Conservation (phyloP, 2,113 vertebrate species). For the Gadus chalcogrammus region DNA sequence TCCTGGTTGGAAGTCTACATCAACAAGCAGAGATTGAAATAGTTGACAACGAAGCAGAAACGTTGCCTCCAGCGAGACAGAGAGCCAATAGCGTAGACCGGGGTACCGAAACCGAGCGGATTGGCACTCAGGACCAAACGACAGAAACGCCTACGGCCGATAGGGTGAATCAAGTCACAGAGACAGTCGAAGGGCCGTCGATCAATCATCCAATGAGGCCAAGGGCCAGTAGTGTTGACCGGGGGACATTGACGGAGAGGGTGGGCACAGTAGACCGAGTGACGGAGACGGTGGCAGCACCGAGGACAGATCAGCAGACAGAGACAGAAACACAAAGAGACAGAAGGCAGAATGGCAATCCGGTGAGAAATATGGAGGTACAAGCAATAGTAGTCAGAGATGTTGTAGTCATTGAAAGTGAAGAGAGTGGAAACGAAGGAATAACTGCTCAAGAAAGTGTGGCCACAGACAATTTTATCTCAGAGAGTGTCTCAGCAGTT, state of each 20-base stretch:
- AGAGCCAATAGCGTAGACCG: slow-evolving; percentile 65
- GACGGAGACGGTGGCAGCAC: slow-evolving; percentile 60
- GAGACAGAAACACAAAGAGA: slow-evolving; percentile 50
- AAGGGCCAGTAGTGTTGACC: slow-evolving; percentile 59
- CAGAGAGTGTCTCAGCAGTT: neutral
- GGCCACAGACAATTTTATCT: slow-evolving; percentile 38
- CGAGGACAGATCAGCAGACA: slow-evolving; percentile 47
- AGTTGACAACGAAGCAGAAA: slow-evolving; percentile 25
- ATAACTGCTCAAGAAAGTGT: slow-evolving; percentile 26
- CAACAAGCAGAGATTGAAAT: slow-evolving; percentile 21
- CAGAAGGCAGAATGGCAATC: slow-evolving; percentile 42
- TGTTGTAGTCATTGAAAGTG: slow-evolving; percentile 15
- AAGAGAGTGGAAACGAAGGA: slow-evolving; percentile 24
- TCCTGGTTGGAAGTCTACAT: slow-evolving; percentile 19
- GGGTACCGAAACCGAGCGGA: slow-evolving; percentile 59
- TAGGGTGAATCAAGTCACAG: slow-evolving; percentile 51
- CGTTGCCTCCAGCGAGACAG: slow-evolving; percentile 35
- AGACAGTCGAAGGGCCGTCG: slow-evolving; percentile 57
- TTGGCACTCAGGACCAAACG: slow-evolving; percentile 56
- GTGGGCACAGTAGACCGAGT: slow-evolving; percentile 48
- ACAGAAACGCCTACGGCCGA: slow-evolving; percentile 43
- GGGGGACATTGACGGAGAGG: slow-evolving; percentile 54
- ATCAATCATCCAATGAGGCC: slow-evolving; percentile 54
- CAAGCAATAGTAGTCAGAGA: slow-evolving; percentile 21
- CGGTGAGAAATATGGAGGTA: slow-evolving; percentile 40